Conservation (phyloP, 2,888 invertebrate species). For the Conus canariensis region DNA sequence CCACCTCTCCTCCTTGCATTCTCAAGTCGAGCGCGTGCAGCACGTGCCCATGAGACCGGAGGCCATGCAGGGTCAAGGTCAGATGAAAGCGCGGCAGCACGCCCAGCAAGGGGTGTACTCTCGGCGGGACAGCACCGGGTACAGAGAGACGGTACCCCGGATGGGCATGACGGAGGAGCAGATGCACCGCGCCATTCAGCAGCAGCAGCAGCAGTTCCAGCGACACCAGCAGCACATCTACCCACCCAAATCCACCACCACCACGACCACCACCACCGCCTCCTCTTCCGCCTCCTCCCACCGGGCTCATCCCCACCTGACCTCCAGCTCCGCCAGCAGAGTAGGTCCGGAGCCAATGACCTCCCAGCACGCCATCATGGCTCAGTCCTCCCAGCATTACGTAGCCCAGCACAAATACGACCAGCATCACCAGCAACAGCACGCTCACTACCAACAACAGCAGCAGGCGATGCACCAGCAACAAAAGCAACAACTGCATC, state of each 20-base stretch:
- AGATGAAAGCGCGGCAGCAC: slow-evolving; percentile 18
- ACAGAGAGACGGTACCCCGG: neutral
- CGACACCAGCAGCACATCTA: slow-evolving; percentile 37
- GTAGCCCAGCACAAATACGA: slow-evolving; percentile 9
- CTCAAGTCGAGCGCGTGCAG: slow-evolving; percentile 36
- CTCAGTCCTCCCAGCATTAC: slow-evolving; percentile 26
- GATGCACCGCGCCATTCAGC: slow-evolving; percentile 29
- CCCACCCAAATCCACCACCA: neutral
- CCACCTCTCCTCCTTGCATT: slow-evolving; percentile 2
- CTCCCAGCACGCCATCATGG: neutral
- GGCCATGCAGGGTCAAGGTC: neutral
- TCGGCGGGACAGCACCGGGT: neutral
- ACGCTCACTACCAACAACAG: neutral
- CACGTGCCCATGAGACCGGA: slow-evolving; percentile 30
- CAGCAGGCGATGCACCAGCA: neutral
- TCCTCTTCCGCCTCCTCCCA: neutral
- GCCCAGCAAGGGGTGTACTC: neutral
- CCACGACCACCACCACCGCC: neutral
- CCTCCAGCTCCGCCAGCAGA: neutral
- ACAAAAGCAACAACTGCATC: slow-evolving; percentile 1
- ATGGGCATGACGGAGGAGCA: slow-evolving; percentile 18
- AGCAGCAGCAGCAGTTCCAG: slow-evolving; percentile 38
- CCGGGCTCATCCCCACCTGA: neutral
- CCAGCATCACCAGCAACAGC: slow-evolving; percentile 11
- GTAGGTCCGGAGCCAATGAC: neutral